Base-by-base conservation (phyloP, 2,888 invertebrate species). In the Chloromyia formosa region DNA sequence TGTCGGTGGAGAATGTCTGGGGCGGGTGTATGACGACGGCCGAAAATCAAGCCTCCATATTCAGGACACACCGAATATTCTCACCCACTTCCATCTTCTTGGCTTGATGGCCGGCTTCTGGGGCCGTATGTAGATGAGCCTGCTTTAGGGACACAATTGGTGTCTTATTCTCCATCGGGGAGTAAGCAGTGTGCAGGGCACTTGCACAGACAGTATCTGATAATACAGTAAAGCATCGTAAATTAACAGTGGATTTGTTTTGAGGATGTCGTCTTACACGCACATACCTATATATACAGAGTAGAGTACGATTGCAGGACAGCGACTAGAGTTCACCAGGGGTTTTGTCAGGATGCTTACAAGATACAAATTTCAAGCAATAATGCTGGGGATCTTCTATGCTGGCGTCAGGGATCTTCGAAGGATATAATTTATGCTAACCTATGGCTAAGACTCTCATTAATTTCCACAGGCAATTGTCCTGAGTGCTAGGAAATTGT, bases 191-290 rank as follows among this genome's bases (percentile, higher is more conserved):
- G 7, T 61, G n/a, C 14, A 64, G 54, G n/a, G n/a, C n/a, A n/a
- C n/a, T n/a, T n/a, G n/a, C n/a, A n/a, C n/a, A n/a, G n/a, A n/a
- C n/a, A 42, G 42, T 45, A 14, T 27, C 23, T 69, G 69, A 69
- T 69, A 69, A 69, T 69, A 45, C 69, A 69, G 27, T 69, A 69
- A 56, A 35, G 40, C 56, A 27, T 56, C 56, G 69, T 54, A 69
- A 69, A 56, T 69, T 53, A 69, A 69, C 54, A 27, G 54, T 69
- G 54, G 54, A 54, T 69, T 69, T 69, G 54, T 69, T 54, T 56
- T 20, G 18, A 56, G 16, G 64, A 64, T 35, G 45, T 20, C 20
- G 20, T 64, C n/a, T n/a, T n/a, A 20, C 45, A n/a, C 18, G 22
- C 12, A 54, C n/a, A 58, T 58, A n/a, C n/a, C n/a, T n/a, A n/a